A percentile compares a stretch with the other conserved stretches of the same genome.
phyloP scores from a whole-genome alignment of 2,113 vertebrate species.

The Amblyornis subalaris region DNA sequence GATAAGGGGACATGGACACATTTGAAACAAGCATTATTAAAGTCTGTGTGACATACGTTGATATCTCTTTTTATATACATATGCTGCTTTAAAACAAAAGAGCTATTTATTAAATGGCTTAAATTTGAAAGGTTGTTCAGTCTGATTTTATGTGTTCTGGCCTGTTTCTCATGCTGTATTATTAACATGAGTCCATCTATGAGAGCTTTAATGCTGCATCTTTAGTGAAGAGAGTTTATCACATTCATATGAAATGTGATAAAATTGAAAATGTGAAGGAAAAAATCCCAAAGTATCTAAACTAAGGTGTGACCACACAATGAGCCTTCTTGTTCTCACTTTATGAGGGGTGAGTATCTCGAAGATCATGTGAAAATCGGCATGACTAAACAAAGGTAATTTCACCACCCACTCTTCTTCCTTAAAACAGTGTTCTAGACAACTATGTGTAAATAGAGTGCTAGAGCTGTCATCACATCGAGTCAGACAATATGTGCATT shows the following conservation, averaged over 20 bases:
- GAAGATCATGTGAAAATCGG: neutral
- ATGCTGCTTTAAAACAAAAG: neutral
- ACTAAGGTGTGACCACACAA: neutral
- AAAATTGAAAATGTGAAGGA: neutral
- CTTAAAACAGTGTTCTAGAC: neutral
- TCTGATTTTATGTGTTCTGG: neutral
- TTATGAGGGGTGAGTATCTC: neutral
- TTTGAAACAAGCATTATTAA: neutral
- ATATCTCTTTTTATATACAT: neutral
- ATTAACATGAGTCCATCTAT: neutral
- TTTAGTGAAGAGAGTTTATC: neutral
- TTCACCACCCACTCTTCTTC: conserved; percentile 18
- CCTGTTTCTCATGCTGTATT: neutral
- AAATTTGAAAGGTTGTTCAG: neutral
- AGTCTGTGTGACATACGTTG: neutral
- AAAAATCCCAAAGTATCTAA: neutral
- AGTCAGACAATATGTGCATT: neutral
- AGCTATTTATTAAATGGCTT: neutral
- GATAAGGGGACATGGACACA: neutral
- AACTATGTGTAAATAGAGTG: neutral
- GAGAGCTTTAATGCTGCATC: neutral
- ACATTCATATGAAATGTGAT: neutral
- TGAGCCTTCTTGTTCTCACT: neutral
- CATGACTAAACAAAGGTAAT: conserved; percentile 11
- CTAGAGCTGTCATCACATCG: conserved; percentile 9